phyloP scores from a whole-genome alignment of 2,888 invertebrate genomes.

The Ischnura elegans region DNA sequence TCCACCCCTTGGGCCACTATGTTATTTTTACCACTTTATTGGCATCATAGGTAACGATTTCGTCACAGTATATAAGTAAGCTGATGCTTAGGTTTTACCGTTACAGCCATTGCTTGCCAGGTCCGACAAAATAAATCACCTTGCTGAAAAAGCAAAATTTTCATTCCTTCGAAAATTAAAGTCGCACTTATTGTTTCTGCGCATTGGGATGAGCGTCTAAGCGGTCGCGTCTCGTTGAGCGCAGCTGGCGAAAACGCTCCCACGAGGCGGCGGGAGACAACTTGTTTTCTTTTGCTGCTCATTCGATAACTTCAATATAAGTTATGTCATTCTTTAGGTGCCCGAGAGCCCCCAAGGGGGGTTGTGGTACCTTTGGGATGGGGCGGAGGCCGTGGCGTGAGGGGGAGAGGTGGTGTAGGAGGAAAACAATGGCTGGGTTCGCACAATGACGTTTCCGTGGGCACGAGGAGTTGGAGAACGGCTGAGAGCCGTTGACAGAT shows the following conservation, averaged over 20 bases:
- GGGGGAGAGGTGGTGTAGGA: neutral
- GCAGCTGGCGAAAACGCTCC: neutral
- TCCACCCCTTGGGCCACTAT: too few species aligned
- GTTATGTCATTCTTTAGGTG: neutral
- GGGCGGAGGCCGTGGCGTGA: neutral
- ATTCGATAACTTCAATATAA: neutral
- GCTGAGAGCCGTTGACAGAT: conserved; percentile 54
- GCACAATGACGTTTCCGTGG: neutral
- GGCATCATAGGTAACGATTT: too few species aligned
- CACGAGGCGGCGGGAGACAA: neutral
- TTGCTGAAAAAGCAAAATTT: too few species aligned
- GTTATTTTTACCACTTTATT: too few species aligned
- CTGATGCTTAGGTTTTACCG: too few species aligned
- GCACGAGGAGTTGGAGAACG: conserved; percentile 40
- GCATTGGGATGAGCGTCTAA: too few species aligned
- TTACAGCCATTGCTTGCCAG: too few species aligned
- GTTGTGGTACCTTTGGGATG: neutral
- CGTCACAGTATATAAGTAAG: too few species aligned
- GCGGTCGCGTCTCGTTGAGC: neutral
- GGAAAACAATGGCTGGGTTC: neutral
- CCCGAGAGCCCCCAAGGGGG: neutral
- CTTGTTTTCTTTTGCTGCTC: neutral
- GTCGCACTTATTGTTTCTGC: too few species aligned
- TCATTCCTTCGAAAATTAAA: too few species aligned
- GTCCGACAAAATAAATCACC: too few species aligned